Evolutionary conservation across 2,797 vertebrate genomes (phyloP).

Genomic region (Chaetodon trifasciatus): DNA sequence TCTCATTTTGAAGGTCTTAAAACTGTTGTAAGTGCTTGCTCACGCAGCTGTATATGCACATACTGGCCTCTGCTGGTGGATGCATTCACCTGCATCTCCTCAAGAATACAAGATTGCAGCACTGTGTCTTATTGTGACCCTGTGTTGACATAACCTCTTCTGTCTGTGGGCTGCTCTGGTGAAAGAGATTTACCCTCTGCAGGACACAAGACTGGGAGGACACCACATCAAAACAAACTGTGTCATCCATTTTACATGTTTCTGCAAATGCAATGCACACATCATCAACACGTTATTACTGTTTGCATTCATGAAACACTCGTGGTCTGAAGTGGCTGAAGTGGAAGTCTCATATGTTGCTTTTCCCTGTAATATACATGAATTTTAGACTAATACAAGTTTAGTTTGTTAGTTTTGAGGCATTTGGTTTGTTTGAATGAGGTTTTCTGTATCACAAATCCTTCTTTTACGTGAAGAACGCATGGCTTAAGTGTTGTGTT

Average conservation of each 20-base stretch:
- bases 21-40: not conserved
- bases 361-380: not conserved
- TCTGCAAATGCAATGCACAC: not conserved
- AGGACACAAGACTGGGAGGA: conserved; percentile 39
- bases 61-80: not conserved
- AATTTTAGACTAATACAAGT: not conserved
- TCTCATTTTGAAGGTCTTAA: not conserved
- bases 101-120: not conserved
- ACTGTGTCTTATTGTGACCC: not conserved
- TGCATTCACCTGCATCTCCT: not conserved
- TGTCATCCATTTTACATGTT: not conserved
- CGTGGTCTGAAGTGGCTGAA: not conserved
- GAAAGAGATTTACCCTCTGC: conserved; percentile 44
- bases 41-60: not conserved
- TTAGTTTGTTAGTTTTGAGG: not conserved
- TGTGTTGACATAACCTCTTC: not conserved
- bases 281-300: no score
- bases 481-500: no score
- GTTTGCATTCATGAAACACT: no score
- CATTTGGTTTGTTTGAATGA: not conserved
- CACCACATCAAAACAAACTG: not conserved
- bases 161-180: conserved; percentile 43
- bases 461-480: no score
- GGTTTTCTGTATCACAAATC: no score
- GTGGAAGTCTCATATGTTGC: no score